Percentiles rank a stretch among this genome's conserved stretches.
phyloP scores from a whole-genome alignment of 2,113 vertebrate species.

The Lepidothrix coronata region DNA sequence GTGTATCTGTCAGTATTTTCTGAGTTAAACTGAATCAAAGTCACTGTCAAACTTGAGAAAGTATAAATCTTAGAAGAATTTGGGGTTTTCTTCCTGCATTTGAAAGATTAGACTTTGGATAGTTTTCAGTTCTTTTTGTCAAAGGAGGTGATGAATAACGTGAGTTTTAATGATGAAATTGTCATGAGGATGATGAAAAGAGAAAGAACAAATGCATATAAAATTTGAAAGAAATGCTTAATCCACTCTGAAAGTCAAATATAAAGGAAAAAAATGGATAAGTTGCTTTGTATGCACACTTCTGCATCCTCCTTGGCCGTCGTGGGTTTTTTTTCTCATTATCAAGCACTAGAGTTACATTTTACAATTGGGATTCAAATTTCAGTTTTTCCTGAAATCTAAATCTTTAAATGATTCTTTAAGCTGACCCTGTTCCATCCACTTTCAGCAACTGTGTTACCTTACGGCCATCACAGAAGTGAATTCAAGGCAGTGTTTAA shows the following conservation, averaged over 20 bases:
- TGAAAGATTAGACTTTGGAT: background rate
- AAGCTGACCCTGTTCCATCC: background rate
- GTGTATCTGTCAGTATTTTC: background rate
- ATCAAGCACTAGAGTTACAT: background rate
- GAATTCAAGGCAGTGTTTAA: background rate
- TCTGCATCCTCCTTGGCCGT: background rate
- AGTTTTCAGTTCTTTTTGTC: background rate
- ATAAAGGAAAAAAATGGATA: background rate
- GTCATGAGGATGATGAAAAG: background rate
- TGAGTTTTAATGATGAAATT: background rate
- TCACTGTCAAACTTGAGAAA: background rate
- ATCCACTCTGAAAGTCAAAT: background rate
- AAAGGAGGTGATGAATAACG: background rate
- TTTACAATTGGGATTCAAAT: slow-evolving; percentile 25
- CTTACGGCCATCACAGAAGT: background rate
- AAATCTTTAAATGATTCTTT: background rate
- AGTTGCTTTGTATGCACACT: background rate
- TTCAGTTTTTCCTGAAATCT: slow-evolving; percentile 29
- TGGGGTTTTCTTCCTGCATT: background rate
- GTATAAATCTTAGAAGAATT: background rate
- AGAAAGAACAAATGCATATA: background rate
- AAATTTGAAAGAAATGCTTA: background rate
- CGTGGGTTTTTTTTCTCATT: background rate
- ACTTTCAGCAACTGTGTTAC: background rate
- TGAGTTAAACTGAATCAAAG: background rate